Percentiles rank a stretch among this genome's conserved stretches.
Conservation (phyloP, 1,140 invertebrate genomes). For the Diorhabda carinulata region DNA sequence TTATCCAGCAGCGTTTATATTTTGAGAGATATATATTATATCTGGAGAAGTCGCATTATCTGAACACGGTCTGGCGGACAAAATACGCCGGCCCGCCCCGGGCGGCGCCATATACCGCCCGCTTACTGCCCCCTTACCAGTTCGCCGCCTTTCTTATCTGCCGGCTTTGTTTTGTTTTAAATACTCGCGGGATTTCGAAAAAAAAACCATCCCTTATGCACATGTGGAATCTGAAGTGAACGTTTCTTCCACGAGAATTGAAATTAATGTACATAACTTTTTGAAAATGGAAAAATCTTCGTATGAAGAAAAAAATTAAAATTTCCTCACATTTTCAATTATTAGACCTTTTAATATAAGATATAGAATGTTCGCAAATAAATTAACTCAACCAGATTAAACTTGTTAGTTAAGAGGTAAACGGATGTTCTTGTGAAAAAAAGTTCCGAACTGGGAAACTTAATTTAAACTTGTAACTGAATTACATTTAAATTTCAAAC, state of each 20-base stretch:
- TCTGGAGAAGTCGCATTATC: slow-evolving; percentile 12
- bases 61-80: slow-evolving; percentile 15
- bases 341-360: no score
- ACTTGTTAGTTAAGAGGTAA: no score
- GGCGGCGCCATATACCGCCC: slow-evolving; percentile 12
- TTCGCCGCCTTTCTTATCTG: slow-evolving; percentile 16
- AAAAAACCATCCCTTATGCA: not conserved
- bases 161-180: slow-evolving; percentile 15
- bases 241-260: not conserved
- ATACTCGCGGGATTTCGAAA: slow-evolving; percentile 8
- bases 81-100: not conserved
- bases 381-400: no score
- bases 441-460: no score
- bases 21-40: slow-evolving; percentile 9
- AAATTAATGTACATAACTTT: not conserved
- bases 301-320: no score
- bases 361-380: no score
- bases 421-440: no score
- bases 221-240: not conserved
- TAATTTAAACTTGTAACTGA: no score
- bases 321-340: no score
- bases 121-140: slow-evolving; percentile 1
- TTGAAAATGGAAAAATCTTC: not conserved
- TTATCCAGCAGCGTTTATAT: not conserved
- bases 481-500: no score